Evolutionary conservation across 2,888 invertebrate species (phyloP).

Genomic region (Sphinx pinastri): DNA sequence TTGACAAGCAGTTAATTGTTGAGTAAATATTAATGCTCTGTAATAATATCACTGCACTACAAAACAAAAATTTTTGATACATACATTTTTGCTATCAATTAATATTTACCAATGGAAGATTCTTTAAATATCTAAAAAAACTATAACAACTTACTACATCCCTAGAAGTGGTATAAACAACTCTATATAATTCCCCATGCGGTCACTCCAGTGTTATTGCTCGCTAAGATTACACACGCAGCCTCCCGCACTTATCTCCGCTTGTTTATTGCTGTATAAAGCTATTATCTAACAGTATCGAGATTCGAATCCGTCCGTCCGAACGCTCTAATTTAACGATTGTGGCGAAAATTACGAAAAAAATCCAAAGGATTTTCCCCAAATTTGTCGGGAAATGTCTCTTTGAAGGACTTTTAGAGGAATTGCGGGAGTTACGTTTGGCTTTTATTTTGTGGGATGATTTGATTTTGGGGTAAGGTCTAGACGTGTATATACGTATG

Average conservation of each 20-base stretch:
- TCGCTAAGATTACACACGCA: conserved; percentile 26
- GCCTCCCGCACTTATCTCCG: conserved; percentile 45
- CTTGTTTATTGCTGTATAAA: conserved; percentile 61
- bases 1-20: too few species aligned
- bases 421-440: conserved; percentile 6
- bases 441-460: not conserved
- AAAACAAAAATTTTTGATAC: too few species aligned
- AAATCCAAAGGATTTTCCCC: conserved; percentile 16
- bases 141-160: too few species aligned
- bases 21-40: too few species aligned
- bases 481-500: not conserved
- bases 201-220: conserved; percentile 25
- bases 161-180: not conserved
- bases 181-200: conserved; percentile 20
- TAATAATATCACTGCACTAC: too few species aligned
- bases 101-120: too few species aligned
- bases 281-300: conserved; percentile 58
- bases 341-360: conserved; percentile 28
- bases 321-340: conserved; percentile 34
- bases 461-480: not conserved
- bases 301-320: conserved; percentile 33
- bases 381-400: conserved; percentile 8
- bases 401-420: conserved; percentile 2
- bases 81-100: too few species aligned
- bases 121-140: too few species aligned